Percentiles rank a stretch among this genome's conserved stretches.
Evolutionary conservation across 2,113 vertebrate species (phyloP).

Genomic region (Corydoras maculifer): DNA sequence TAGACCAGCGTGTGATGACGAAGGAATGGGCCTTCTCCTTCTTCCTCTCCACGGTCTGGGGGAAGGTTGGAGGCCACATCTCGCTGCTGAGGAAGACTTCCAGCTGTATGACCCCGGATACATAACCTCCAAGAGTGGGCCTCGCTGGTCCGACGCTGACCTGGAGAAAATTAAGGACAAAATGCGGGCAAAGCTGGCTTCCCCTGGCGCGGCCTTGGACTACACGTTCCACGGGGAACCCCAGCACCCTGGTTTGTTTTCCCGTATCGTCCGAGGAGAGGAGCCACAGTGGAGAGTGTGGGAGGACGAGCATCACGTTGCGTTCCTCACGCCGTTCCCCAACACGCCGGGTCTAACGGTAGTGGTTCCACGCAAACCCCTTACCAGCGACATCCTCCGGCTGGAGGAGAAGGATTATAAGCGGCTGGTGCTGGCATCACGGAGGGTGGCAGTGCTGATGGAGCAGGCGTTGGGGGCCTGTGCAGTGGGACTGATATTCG

Average conservation of each 20-base stretch:
- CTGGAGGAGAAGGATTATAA: conserved; percentile 56
- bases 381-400: conserved; percentile 64
- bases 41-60: conserved; percentile 64
- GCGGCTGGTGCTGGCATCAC: conserved; percentile 50
- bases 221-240: conserved; percentile 57
- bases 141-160: conserved; percentile 52
- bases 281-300: conserved; percentile 70
- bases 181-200: conserved; percentile 53
- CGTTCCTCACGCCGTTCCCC: conserved; percentile 70
- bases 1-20: conserved; percentile 36
- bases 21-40: conserved; percentile 48
- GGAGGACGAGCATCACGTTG: conserved; percentile 62
- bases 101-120: conserved; percentile 55
- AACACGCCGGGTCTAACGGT: conserved; percentile 65
- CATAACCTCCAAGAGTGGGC: conserved; percentile 63
- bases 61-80: conserved; percentile 59
- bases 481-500: conserved; percentile 65
- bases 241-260: conserved; percentile 52
- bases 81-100: conserved; percentile 59
- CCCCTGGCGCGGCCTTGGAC: conserved; percentile 38
- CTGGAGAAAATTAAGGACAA: conserved; percentile 51
- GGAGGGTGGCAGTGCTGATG: conserved; percentile 52
- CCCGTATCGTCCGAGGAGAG: conserved; percentile 65
- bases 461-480: conserved; percentile 50
- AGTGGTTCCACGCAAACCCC: conserved; percentile 61